Percentiles rank a stretch among this genome's conserved stretches.
Conservation (phyloP, 2,888 invertebrate genomes). For the Cataglyphis albicans region DNA sequence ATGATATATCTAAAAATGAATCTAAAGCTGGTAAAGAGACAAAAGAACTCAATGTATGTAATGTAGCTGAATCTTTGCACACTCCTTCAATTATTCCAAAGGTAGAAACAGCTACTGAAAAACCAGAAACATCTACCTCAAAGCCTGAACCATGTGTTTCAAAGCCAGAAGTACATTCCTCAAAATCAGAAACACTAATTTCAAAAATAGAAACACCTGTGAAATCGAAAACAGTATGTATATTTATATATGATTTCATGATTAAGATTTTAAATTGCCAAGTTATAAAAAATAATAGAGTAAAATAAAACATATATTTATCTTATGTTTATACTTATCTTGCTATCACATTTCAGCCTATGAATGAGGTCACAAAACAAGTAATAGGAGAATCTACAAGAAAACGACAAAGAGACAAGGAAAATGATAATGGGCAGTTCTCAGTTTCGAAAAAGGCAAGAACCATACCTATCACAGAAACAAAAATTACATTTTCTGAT, state of each 20-base stretch:
- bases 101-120: background rate
- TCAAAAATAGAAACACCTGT: slow-evolving; percentile 27
- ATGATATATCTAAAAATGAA: slow-evolving; percentile 82
- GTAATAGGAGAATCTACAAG: slow-evolving; percentile 69
- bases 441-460: slow-evolving; percentile 78
- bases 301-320: background rate
- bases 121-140: background rate
- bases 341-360: slow-evolving; percentile 41
- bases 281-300: background rate
- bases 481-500: slow-evolving; percentile 90
- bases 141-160: background rate
- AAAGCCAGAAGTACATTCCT: background rate
- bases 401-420: slow-evolving; percentile 85
- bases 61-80: background rate
- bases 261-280: background rate
- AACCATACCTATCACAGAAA: slow-evolving; percentile 79
- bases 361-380: slow-evolving; percentile 43
- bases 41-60: slow-evolving; percentile 45
- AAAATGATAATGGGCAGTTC: slow-evolving; percentile 85
- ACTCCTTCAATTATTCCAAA: background rate
- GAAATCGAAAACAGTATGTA: slow-evolving; percentile 53
- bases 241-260: background rate
- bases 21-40: slow-evolving; percentile 57
- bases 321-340: background rate
- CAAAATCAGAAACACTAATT: background rate